These are phyloP conservation scores for Schizotus pectinicornis DNA, from an alignment of 2,888 invertebrate species.

Conservation along the genomic window DNA sequence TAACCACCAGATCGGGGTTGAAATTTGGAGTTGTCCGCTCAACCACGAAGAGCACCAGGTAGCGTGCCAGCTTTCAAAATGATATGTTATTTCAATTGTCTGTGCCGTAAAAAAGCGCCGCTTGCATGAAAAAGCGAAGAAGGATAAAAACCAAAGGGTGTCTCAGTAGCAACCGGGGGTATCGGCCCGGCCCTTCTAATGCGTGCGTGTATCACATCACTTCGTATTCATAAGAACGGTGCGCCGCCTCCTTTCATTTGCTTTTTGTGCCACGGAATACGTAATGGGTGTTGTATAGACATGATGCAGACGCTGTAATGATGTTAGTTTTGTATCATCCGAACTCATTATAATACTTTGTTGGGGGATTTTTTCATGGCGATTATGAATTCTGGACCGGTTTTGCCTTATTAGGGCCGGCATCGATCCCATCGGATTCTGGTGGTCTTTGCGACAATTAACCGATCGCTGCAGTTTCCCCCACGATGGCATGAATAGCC, in stretches of 20 bases:
- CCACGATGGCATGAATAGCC: no score
- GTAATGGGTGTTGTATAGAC: slow-evolving; percentile 38
- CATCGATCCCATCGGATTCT: no score
- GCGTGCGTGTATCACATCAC: slow-evolving; percentile 35
- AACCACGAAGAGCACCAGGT: neutral
- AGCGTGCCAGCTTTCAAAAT: slow-evolving; percentile 1
- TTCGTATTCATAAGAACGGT: slow-evolving; percentile 36
- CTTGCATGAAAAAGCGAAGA: neutral
- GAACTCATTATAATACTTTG: slow-evolving; percentile 36
- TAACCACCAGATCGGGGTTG: no score
- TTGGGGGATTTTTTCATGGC: slow-evolving; percentile 8
- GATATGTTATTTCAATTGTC: slow-evolving; percentile 27
- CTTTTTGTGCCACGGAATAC: slow-evolving; percentile 39
- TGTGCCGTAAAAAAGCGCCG: slow-evolving; percentile 3
- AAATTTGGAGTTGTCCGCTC: no score
- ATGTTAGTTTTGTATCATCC: slow-evolving; percentile 38
- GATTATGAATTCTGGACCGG: slow-evolving; percentile 9
- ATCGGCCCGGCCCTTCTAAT: slow-evolving; percentile 27
- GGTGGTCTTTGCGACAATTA: no score
- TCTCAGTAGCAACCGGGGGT: slow-evolving; percentile 37
- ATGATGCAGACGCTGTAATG: slow-evolving; percentile 40
- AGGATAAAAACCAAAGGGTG: slow-evolving; percentile 36
- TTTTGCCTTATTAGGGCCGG: slow-evolving; percentile 14
- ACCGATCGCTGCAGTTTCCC: no score
- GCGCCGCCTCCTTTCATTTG: slow-evolving; percentile 38